Base-by-base conservation (phyloP, 2,113 vertebrate genomes). In the Rhineura floridana region DNA sequence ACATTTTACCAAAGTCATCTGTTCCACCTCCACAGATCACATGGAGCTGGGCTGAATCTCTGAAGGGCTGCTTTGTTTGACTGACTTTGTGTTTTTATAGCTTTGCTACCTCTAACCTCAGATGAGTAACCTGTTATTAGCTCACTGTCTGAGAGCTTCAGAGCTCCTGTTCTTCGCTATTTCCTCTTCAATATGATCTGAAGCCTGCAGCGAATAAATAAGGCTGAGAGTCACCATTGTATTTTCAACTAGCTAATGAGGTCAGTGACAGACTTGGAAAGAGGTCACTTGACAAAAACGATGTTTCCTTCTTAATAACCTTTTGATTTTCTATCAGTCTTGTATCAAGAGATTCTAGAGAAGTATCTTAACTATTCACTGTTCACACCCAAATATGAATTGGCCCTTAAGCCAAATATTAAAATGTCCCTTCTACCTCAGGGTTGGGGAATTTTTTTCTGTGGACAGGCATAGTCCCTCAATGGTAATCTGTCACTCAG, bases 231-330 rank as follows among this genome's bases (percentile, higher is more conserved):
- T 65, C 83, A 81, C 69, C 81, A 87, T 83, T 94, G 91, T 84
- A 88, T 90, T 93, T 91, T 83, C 93, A 89, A 77, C 70, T 52
- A 1, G 12, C 85, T 95, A 96, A 96, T 93, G 93, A 96, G 72
- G 85, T 92, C 91, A 86, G 44, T 36, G 90, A 93, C 83, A 85
- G 89, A 88, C 81, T 92, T 86, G 76, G 84, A 89, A 87, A 91
- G 91, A 93, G 81, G 89, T 46, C 80, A 48, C 81, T 91, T 39
- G 83, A 91, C 89, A 91, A 28, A 70, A 84, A 13, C 39, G 23
- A 92, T 93, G 88, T 93, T 91, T 10, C 3, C 33, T 73, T 50
- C 88, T 76, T 93, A 6, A 39, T 42, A 39, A 42, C 23, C 15
- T 73, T 73, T 21, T 73, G 13, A 42, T 73, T 42, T 73, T 73